Percentiles rank a stretch among this genome's conserved stretches.
Evolutionary conservation across 2,113 vertebrate species (phyloP).

Genomic region (Chionodraco myersi): DNA sequence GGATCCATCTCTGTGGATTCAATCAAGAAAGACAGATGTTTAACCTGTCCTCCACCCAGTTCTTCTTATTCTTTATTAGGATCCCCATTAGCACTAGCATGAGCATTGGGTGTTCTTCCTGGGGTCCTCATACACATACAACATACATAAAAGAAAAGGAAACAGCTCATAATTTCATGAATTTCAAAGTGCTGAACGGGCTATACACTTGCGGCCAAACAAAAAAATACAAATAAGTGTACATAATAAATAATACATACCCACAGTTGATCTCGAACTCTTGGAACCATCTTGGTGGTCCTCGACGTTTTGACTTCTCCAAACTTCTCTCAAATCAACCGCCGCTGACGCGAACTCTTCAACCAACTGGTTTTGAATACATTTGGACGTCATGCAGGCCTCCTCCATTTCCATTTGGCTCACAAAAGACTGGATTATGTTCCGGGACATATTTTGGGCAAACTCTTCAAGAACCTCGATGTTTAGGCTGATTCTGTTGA

Average conservation of each 20-base stretch:
- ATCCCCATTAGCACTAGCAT: no score
- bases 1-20: neutral
- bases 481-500: conserved; percentile 14
- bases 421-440: conserved; percentile 61
- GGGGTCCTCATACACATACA: no score
- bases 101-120: no score
- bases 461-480: conserved; percentile 55
- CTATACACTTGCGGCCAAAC: no score
- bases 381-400: neutral
- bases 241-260: no score
- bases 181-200: no score
- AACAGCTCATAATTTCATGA: no score
- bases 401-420: conserved; percentile 32
- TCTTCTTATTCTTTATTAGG: no score
- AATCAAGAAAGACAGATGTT: neutral
- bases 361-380: conserved; percentile 42
- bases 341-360: conserved; percentile 51
- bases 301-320: neutral
- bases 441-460: conserved; percentile 66
- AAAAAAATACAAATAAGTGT: no score
- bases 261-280: neutral
- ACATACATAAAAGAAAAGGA: no score
- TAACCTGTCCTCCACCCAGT: neutral
- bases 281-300: neutral
- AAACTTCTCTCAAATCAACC: conserved; percentile 65